Evolutionary conservation across 2,797 vertebrate genomes (phyloP).

Genomic region (Dermochelys coriacea): DNA sequence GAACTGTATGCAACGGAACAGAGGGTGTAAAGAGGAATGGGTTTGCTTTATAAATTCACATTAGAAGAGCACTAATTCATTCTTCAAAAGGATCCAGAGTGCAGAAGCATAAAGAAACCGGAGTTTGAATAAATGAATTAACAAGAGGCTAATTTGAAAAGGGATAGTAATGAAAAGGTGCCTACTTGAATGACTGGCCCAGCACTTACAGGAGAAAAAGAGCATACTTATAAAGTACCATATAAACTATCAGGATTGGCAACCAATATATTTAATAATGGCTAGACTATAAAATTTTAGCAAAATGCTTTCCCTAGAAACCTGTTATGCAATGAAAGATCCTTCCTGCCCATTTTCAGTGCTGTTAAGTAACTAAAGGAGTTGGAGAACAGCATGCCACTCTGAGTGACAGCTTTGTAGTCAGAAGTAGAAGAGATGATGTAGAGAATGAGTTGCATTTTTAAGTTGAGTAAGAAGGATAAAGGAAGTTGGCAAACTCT

Average conservation of each 20-base stretch:
- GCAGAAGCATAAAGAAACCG: background rate
- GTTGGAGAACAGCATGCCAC: background rate
- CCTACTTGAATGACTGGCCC: background rate
- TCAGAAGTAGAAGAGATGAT: background rate
- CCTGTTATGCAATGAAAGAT: background rate
- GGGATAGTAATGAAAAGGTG: background rate
- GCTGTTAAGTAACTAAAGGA: background rate
- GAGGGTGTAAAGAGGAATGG: background rate
- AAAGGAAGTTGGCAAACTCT: background rate
- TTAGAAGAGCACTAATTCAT: background rate
- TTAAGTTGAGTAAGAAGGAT: background rate
- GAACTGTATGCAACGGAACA: background rate
- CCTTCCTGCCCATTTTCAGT: background rate
- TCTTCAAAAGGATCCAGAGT: background rate
- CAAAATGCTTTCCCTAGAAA: background rate
- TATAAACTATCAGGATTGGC: background rate
- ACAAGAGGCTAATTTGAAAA: background rate
- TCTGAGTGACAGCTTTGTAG: background rate
- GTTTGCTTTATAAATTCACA: background rate
- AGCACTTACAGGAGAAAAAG: background rate
- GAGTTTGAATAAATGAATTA: background rate
- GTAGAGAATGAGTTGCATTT: background rate
- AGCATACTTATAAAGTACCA: rapidly evolving
- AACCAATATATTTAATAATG: background rate
- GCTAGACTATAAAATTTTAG: background rate